Base-by-base conservation (phyloP, 2,888 invertebrate species). In the Pachliopta kotzebuea region DNA sequence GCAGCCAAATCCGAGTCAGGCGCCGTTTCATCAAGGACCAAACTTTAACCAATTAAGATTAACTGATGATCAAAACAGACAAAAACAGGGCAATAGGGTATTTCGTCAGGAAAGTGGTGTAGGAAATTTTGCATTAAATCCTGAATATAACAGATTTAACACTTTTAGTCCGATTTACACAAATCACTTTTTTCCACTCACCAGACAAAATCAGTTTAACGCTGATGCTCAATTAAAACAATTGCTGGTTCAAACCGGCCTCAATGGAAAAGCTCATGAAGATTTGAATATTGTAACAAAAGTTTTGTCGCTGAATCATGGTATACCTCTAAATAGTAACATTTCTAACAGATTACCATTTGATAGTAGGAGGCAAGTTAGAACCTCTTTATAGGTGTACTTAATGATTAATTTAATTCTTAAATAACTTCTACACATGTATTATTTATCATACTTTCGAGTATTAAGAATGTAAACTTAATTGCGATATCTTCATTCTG, bases 261-360 rank as follows among this genome's bases (percentile, higher is more conserved):
- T 95, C 52, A 94, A 94, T 53, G 89, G 88, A 54, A 92, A 93
- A 71, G 88, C 88, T 68, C 93, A 94, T 64, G 96, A 96, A 79
- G 96, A 96, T 83, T 88, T 96, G 60, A 96, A 95, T 79, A 95
- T 96, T 74, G 96, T 96, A 45, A 95, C 95, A 56, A 96, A 96
- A 88, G 95, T 96, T 67, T 85, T 96, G 74, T 95, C 96, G 11
- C 85, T 96, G 63, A 96, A 96, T 83, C 96, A 96, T 75, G 95
- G 95, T 57, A 90, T 95, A n/a, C 77, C 93, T 9, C 75, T 93
- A 0, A 86, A 87, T 68, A 85, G 85, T 24, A 65, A 65, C 64
- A 77, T 91, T 24, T 85, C 85, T 20, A 88, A 90, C 67, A 84
- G 88, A 71, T 74, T 88, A 68, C 80, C 84, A 45, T 92, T 90